Base-by-base conservation (phyloP, 2,113 vertebrate species). In the Cyprinus carpio region DNA sequence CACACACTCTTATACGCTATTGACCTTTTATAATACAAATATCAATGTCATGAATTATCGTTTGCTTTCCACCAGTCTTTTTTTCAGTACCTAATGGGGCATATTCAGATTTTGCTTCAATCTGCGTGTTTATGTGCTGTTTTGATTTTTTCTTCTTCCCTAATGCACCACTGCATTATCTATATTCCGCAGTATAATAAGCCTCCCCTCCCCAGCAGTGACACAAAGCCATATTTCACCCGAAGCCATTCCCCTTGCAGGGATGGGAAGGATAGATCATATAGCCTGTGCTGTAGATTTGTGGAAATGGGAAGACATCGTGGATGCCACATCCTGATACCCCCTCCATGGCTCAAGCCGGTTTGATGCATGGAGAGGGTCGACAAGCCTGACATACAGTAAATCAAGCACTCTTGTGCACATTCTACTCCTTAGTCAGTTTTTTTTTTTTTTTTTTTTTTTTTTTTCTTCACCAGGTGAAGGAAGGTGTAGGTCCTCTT, bases 291-390 rank as follows among this genome's bases (percentile, higher is more conserved):
- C 27, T 67, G 71, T 46, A 75, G 67, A 64, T 82, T 65, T 67
- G 78, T 82, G 79, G 71, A 81, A 81, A 75, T n/a, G 43, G 71
- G 62, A 75, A 81, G 85, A 75, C 69, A 64, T 43, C 6, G 46
- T 65, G 23, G 40, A 75, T 37, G 71, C 71, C 27, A 62, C 78
- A 82, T 75, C 56, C 78, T 54, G 69, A 75, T 58, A 60, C 67
- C 58, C 65, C 81, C 81, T 82, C 81, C 29, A 25, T 75, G 78
- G 79, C 71, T 82, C 54, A 46, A 37, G 78, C 15, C 58, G 20
- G 20, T 51, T 64, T 86, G 85, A 86, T 86, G 71, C 85, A 86
- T 86, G 79, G 69, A 29, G 69, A 46, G 79, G 79, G 69, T 86
- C 71, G 43, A 86, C 78, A 75, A 1, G 54, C 8, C 84, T 81